Base-by-base conservation (phyloP, 2,113 vertebrate species). In the Piprites chloris region DNA sequence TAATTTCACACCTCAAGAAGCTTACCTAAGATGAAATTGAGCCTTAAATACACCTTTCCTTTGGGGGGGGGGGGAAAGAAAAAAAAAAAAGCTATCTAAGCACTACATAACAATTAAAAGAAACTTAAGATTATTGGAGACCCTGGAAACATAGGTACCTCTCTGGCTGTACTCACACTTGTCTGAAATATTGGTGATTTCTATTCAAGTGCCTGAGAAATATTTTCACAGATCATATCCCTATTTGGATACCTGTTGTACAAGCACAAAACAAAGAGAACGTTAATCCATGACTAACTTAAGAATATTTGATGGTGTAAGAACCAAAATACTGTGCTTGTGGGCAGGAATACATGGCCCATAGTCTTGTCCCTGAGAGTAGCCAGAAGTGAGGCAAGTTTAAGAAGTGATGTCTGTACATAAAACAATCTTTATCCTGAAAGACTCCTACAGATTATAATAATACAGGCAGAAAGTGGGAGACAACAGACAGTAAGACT, bases 401-500 rank as follows among this genome's bases (percentile, higher is more conserved):
- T 61, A 39, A 87, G 37, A 66, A 85, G 56, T 1, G 0, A 2
- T 52, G 18, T 16, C 12, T 26, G 5, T 32, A 24, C 0, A 0
- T 0, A 2, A 14, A 52, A 22, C 10, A 0, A 46, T 39, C 49
- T 77, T 92, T 47, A 6, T 47, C 33, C 18, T 69, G 15, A 73
- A 85, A 69, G 9, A 16, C 2, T 56, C 61, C 35, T n/a, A 28
- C 21, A 33, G 14, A 6, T 74, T 52, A 52, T n/a, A 50, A 22
- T 22, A 65, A 46, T 24, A 35, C 9, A 66, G 33, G 16, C 27
- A 87, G 68, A 77, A 68, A 12, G 16, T 30, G 20, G 18, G 15
- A 83, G 24, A 49, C 1, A 0, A 27, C 35, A 27, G 13, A 35
- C 9, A 78, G 20, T 8, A 80, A 32, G 33, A 28, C 9, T 61